A percentile compares a stretch with the other conserved stretches of the same genome.
Conservation (phyloP, 2,888 invertebrate species). For the Lingula anatina region DNA sequence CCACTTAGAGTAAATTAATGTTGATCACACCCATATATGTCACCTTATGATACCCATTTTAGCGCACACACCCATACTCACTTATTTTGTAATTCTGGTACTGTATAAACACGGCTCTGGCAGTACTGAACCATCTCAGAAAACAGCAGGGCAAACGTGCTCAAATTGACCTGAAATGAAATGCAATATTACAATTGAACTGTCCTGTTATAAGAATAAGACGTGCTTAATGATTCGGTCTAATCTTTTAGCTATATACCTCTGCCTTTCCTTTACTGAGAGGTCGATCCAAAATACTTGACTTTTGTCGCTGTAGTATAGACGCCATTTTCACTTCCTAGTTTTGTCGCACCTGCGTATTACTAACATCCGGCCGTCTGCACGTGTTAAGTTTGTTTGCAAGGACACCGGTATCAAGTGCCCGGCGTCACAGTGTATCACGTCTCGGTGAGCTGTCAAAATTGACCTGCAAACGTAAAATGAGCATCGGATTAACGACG, state of each 20-base stretch:
- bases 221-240: neutral
- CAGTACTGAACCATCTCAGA: conserved; percentile 98
- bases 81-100: conserved; percentile 90
- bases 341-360: too few species aligned
- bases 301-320: conserved; percentile 54
- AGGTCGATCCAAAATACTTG: conserved; percentile 83
- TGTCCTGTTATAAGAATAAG: neutral
- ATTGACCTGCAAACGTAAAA: too few species aligned
- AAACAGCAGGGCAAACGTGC: conserved; percentile 90
- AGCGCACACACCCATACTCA: too few species aligned
- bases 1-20: neutral
- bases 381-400: too few species aligned
- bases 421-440: too few species aligned
- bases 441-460: too few species aligned
- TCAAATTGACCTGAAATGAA: conserved; percentile 62
- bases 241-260: conserved; percentile 54
- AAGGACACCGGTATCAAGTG: too few species aligned
- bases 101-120: conserved; percentile 81
- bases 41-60: too few species aligned
- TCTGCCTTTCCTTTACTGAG: conserved; percentile 88
- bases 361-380: too few species aligned
- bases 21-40: neutral
- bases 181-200: neutral
- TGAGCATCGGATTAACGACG: too few species aligned
- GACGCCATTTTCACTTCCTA: conserved; percentile 26